Percentiles rank a stretch among this genome's conserved stretches.
These are phyloP conservation scores for Arion vulgaris DNA, from an alignment of 1,140 invertebrate species.

Conservation along the genomic window DNA sequence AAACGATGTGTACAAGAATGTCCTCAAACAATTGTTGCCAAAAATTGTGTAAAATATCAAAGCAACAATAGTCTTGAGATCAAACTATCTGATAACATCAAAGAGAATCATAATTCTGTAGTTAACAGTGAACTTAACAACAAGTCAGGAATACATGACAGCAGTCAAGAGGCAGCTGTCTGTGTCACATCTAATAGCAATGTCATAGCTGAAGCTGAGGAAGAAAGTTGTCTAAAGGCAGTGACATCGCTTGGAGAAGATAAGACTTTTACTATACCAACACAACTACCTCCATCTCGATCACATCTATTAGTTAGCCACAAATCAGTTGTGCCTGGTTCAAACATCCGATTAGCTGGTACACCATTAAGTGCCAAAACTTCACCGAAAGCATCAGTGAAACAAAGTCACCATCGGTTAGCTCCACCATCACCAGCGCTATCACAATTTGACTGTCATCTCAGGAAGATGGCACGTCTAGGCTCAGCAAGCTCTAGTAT, in stretches of 20 bases:
- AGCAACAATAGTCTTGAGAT: neutral
- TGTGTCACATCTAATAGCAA: neutral
- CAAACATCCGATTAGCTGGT: neutral
- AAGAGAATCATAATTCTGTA: neutral
- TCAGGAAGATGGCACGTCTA: neutral
- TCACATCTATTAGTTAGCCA: neutral
- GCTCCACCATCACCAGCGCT: neutral
- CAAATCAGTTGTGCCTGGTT: neutral
- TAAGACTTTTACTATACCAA: neutral
- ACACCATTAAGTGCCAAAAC: neutral
- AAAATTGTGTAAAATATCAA: neutral
- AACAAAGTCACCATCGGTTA: neutral
- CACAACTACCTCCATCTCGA: neutral
- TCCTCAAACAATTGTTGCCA: neutral
- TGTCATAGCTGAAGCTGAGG: neutral
- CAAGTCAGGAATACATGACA: neutral
- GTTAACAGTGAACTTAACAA: neutral
- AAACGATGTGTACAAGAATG: neutral
- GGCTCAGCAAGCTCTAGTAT: neutral
- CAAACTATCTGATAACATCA: neutral
- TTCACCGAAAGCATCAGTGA: neutral
- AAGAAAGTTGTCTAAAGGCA: neutral
- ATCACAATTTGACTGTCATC: slow-evolving; percentile 2
- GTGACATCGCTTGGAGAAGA: neutral
- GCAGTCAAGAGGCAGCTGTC: neutral